phyloP scores from a whole-genome alignment of 2,888 invertebrate species.

The Autographa pulchrina region DNA sequence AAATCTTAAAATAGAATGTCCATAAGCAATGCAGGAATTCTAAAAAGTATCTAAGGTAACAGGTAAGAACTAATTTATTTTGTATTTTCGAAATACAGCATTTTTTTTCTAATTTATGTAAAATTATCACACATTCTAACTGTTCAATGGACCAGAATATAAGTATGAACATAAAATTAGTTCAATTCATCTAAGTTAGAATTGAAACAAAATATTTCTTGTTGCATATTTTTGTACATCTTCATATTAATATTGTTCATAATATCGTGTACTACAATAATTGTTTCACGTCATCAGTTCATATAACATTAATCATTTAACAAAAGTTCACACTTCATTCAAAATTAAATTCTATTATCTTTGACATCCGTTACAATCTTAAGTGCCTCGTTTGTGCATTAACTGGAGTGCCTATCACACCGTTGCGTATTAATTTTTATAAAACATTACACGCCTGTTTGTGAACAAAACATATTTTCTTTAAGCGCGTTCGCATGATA shows the following conservation, averaged over 20 bases:
- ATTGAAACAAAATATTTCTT: too few species aligned
- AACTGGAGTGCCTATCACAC: constrained; percentile 67
- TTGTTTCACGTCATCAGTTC: constrained; percentile 39
- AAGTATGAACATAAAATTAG: too few species aligned
- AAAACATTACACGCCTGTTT: too few species aligned
- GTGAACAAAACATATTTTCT: too few species aligned
- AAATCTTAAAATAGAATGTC: constrained; percentile 3
- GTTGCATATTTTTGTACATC: background rate
- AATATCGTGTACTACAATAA: too few species aligned
- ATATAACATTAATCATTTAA: constrained; percentile 53
- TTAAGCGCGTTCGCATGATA: too few species aligned
- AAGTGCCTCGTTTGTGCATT: constrained; percentile 74
- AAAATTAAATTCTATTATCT: constrained; percentile 73
- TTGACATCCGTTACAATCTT: constrained; percentile 76
- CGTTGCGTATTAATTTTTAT: constrained; percentile 37
- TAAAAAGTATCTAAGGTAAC: too few species aligned
- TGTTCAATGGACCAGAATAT: too few species aligned
- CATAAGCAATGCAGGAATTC: background rate
- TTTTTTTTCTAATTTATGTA: too few species aligned
- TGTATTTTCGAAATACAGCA: too few species aligned
- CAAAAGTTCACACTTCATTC: constrained; percentile 64
- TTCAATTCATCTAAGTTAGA: background rate
- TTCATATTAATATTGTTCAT: constrained; percentile 8
- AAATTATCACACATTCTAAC: too few species aligned
- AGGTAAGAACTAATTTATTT: too few species aligned